These are phyloP conservation scores for Charina bottae DNA, from an alignment of 2,113 vertebrate genomes.

Conservation along the genomic window DNA sequence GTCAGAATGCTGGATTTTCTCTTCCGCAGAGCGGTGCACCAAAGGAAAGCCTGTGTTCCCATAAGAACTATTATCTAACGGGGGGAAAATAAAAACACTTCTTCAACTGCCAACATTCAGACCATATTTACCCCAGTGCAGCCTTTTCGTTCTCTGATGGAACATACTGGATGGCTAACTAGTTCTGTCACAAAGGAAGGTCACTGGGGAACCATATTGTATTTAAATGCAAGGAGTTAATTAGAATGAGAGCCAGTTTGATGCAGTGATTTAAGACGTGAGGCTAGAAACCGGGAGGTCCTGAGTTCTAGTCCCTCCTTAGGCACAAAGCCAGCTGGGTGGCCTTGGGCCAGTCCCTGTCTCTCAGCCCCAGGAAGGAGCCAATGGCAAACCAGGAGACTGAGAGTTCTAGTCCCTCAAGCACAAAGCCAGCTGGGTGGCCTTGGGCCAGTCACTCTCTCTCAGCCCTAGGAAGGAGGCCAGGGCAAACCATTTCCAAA, in stretches of 20 bases:
- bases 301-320: neutral
- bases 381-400: neutral
- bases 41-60: conserved; percentile 75
- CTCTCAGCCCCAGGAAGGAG: neutral
- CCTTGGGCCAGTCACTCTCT: neutral
- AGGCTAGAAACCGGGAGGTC: neutral
- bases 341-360: neutral
- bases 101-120: neutral
- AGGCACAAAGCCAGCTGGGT: neutral
- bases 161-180: neutral
- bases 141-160: neutral
- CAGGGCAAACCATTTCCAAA: neutral
- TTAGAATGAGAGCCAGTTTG: too few species aligned
- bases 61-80: conserved; percentile 58
- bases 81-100: conserved; percentile 11
- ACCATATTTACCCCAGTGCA: neutral
- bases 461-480: neutral
- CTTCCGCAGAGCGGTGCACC: conserved; percentile 75
- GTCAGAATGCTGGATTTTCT: conserved; percentile 79
- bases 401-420: neutral
- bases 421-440: neutral
- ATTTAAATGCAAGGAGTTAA: too few species aligned
- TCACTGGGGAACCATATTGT: neutral
- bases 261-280: neutral
- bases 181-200: neutral